phyloP scores from a whole-genome alignment of 2,113 vertebrate species.

The Deroptyus accipitrinus region DNA sequence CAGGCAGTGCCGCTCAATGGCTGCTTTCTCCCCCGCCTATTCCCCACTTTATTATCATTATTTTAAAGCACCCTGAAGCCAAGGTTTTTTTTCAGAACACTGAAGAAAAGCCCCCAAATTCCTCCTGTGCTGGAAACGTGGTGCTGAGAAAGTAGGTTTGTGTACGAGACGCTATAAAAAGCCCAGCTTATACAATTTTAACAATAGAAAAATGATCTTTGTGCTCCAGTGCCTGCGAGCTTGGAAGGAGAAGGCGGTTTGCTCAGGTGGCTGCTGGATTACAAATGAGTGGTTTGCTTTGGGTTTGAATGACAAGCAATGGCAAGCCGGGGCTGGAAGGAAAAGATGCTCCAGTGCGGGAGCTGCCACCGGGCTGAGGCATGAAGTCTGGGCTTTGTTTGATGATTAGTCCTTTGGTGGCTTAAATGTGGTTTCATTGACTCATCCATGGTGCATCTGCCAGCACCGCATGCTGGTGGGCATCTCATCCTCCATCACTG shows the following conservation, averaged over 20 bases:
- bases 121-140: background rate
- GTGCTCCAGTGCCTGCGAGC: slow-evolving; percentile 72
- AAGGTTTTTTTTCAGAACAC: slow-evolving; percentile 44
- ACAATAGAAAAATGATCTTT: slow-evolving; percentile 80
- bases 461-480: background rate
- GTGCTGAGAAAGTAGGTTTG: slow-evolving; percentile 58
- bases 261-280: slow-evolving; percentile 85
- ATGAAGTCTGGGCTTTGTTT: slow-evolving; percentile 74
- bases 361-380: slow-evolving; percentile 64
- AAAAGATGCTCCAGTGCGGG: background rate
- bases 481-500: background rate
- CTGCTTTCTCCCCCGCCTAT: background rate
- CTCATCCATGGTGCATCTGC: slow-evolving; percentile 73
- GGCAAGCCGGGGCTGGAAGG: slow-evolving; percentile 75
- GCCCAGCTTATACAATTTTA: slow-evolving; percentile 72
- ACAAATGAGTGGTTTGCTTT: slow-evolving; percentile 82
- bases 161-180: slow-evolving; percentile 70
- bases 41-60: background rate
- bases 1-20: background rate
- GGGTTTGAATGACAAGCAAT: slow-evolving; percentile 86
- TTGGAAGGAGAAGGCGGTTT: slow-evolving; percentile 58
- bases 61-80: slow-evolving; percentile 60
- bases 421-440: slow-evolving; percentile 81
- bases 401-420: slow-evolving; percentile 81
- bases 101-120: slow-evolving; percentile 15